A percentile compares a stretch with the other conserved stretches of the same genome.
Conservation (phyloP, 2,113 vertebrate species). For the Python bivittatus region DNA sequence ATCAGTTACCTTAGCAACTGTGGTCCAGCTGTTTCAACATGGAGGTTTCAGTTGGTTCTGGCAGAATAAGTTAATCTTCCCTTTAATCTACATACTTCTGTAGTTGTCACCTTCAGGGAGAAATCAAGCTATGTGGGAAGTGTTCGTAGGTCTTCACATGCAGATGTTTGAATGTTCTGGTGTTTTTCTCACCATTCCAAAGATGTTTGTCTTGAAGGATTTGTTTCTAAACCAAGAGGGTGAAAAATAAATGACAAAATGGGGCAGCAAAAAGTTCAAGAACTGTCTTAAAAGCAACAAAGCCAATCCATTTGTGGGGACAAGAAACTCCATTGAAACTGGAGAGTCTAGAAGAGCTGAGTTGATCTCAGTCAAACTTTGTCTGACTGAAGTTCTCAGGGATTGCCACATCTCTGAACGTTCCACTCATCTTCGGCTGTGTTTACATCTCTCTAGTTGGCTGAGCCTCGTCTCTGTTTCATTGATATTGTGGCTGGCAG, state of each 20-base stretch:
- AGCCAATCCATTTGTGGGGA: conserved; percentile 34
- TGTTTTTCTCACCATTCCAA: conserved; percentile 47
- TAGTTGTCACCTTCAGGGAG: conserved; percentile 57
- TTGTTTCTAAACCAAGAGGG: conserved; percentile 33
- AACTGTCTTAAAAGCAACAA: conserved; percentile 43
- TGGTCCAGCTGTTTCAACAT: conserved; percentile 46
- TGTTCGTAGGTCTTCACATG: conserved; percentile 52
- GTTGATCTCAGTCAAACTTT: conserved; percentile 48
- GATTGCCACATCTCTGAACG: conserved; percentile 34
- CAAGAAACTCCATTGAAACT: conserved; percentile 43
- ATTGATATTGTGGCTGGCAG: conserved; percentile 27
- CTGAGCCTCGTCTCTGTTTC: conserved; percentile 42
- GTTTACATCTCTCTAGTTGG: conserved; percentile 28
- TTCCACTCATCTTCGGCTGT: conserved; percentile 14
- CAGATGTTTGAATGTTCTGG: conserved; percentile 46
- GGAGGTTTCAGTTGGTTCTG: conserved; percentile 61
- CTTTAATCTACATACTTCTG: conserved; percentile 54
- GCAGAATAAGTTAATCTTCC: conserved; percentile 36
- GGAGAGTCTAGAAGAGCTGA: conserved; percentile 41
- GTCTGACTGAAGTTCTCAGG: conserved; percentile 27
- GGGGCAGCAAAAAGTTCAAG: conserved; percentile 36
- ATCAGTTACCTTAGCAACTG: conserved; percentile 68
- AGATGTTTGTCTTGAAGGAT: conserved; percentile 39
- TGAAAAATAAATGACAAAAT: conserved; percentile 35
- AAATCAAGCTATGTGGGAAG: conserved; percentile 39